phyloP scores from a whole-genome alignment of 2,888 invertebrate species.

The Cylindroiulus punctatus region DNA sequence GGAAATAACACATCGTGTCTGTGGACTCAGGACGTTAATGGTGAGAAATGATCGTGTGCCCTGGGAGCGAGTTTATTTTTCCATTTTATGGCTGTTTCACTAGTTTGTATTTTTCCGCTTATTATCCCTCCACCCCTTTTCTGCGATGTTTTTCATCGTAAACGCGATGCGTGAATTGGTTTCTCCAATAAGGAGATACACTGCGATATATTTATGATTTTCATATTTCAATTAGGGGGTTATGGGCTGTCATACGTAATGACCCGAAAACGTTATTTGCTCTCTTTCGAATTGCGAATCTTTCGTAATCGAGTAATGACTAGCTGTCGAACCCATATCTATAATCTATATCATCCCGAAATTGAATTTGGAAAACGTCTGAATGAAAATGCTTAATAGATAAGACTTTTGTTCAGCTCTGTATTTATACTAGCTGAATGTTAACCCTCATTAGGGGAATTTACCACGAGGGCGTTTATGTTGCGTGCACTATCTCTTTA shows the following conservation, averaged over 20 bases:
- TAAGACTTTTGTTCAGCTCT: not conserved
- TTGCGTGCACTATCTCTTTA: conserved; percentile 34
- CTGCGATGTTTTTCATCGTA: conserved; percentile 1
- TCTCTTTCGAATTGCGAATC: not conserved
- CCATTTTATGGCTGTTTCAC: conserved; percentile 21
- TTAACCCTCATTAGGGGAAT: conserved; percentile 30
- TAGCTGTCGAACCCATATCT: not conserved
- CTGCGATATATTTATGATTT: conserved; percentile 11
- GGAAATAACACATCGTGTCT: conserved; percentile 22
- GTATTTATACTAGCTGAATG: not conserved
- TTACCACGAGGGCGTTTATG: conserved; percentile 9
- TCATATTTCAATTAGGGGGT: conserved; percentile 42
- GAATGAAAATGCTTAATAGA: too few relatives aligned
- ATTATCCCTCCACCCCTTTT: not conserved
- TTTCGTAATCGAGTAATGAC: not conserved
- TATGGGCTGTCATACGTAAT: conserved; percentile 9
- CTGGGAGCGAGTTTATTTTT: not conserved
- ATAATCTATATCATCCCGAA: too few relatives aligned
- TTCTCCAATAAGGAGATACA: not conserved
- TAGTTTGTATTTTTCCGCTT: not conserved
- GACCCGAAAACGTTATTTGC: not conserved
- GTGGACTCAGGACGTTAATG: not conserved
- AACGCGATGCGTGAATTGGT: conserved; percentile 7
- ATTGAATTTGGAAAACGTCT: too few relatives aligned
- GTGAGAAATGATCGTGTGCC: not conserved